Evolutionary conservation across 2,888 invertebrate genomes (phyloP).

Genomic region (Diachrysia chrysitis): DNA sequence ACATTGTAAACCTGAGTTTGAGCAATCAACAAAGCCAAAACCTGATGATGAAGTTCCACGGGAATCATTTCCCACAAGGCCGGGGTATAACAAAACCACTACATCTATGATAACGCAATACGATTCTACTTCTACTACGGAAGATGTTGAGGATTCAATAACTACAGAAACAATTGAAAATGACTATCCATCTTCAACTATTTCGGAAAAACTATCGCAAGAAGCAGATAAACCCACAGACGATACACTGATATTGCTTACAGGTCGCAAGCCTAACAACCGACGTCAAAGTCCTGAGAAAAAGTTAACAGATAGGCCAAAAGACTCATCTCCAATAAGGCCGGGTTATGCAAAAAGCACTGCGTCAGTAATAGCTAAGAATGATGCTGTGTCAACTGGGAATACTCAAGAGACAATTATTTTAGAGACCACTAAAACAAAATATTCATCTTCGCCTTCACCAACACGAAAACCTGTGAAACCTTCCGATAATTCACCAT

Average conservation of each 20-base stretch:
- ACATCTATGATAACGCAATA: conserved; percentile 49
- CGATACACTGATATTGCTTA: conserved; percentile 3
- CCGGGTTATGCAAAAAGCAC: conserved; percentile 39
- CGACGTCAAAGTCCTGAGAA: conserved; percentile 19
- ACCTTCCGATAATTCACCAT: conserved; percentile 19
- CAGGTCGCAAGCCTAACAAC: conserved; percentile 16
- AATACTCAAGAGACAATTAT: conserved; percentile 25
- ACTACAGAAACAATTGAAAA: conserved; percentile 13
- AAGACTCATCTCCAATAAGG: conserved; percentile 27
- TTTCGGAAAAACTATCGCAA: conserved; percentile 27
- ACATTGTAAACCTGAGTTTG: conserved; percentile 29
- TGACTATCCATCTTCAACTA: conserved; percentile 7
- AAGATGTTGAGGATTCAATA: conserved; percentile 34
- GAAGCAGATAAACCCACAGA: neutral
- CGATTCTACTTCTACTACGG: conserved; percentile 42
- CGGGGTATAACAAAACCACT: conserved; percentile 46
- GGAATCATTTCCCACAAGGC: conserved; percentile 37
- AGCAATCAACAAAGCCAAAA: conserved; percentile 27
- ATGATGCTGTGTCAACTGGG: conserved; percentile 36
- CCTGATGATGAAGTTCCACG: conserved; percentile 11
- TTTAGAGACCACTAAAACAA: conserved; percentile 22
- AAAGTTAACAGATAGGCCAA: conserved; percentile 22
- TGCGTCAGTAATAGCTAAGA: conserved; percentile 40
- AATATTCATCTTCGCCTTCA: conserved; percentile 18
- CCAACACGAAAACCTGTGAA: conserved; percentile 33